phyloP scores from a whole-genome alignment of 2,797 vertebrate genomes.

The Parauchenoglanis ngamensis region DNA sequence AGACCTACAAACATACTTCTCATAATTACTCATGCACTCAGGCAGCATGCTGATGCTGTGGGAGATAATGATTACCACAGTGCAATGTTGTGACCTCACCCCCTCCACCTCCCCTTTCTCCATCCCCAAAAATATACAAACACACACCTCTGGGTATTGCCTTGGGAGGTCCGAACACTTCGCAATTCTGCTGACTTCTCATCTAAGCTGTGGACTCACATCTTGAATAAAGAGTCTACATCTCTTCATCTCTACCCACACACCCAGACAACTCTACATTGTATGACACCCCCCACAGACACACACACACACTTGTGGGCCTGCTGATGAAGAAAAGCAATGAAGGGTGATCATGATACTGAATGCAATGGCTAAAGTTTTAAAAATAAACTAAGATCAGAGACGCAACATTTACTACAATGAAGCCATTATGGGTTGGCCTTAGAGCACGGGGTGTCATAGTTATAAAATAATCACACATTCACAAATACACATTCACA shows the following conservation, averaged over 20 bases:
- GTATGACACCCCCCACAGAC: background rate
- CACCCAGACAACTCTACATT: background rate
- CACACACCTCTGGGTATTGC: conserved; percentile 20
- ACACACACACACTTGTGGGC: background rate
- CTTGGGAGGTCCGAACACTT: conserved; percentile 26
- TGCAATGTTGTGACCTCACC: conserved; percentile 36
- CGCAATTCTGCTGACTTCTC: conserved; percentile 41
- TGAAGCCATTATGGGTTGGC: background rate
- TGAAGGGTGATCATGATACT: background rate
- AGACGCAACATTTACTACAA: background rate
- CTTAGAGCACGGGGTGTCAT: background rate
- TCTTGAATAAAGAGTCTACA: conserved; percentile 17
- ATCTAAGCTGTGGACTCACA: conserved; percentile 11
- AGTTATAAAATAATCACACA: background rate
- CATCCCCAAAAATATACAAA: conserved; percentile 19
- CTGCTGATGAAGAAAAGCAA: background rate
- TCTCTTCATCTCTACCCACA: conserved; percentile 10
- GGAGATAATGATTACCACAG: conserved; percentile 53
- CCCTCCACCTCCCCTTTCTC: background rate
- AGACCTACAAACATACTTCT: conserved; percentile 34
- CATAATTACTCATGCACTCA: conserved; percentile 53
- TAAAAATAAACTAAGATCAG: background rate
- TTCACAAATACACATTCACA: background rate
- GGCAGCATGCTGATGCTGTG: conserved; percentile 55
- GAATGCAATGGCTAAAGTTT: background rate